These are phyloP conservation scores for Tribolium madens DNA, from an alignment of 1,140 invertebrate genomes.

Conservation along the genomic window DNA sequence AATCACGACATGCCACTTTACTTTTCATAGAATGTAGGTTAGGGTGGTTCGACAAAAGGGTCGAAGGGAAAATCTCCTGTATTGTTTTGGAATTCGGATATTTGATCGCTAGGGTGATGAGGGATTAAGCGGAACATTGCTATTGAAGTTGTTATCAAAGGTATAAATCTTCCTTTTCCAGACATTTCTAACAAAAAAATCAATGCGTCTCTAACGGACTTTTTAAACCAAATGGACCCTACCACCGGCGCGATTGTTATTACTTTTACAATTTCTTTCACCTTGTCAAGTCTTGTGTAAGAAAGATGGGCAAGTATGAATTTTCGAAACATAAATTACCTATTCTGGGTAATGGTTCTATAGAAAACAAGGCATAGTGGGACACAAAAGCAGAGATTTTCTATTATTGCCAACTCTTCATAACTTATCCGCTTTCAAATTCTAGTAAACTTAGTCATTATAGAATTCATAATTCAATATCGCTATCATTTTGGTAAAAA, in stretches of 20 bases:
- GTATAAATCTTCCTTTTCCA: constrained; percentile 34
- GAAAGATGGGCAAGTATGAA: constrained; percentile 7
- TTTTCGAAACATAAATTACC: constrained; percentile 20
- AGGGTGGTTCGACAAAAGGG: constrained; percentile 40
- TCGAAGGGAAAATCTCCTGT: constrained; percentile 12
- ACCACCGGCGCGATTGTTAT: constrained; percentile 1
- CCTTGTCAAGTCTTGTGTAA: constrained; percentile 22
- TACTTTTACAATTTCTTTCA: constrained; percentile 24
- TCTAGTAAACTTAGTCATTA: neutral
- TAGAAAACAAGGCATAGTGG: neutral
- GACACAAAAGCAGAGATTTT: neutral
- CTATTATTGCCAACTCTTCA: neutral
- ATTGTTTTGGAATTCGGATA: constrained; percentile 35
- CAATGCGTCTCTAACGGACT: constrained; percentile 19
- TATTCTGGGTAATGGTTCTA: neutral
- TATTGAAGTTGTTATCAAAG: constrained; percentile 26
- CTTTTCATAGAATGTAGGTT: constrained; percentile 55
- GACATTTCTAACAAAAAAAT: constrained; percentile 26
- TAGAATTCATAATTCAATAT: neutral
- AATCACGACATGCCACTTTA: constrained; percentile 61
- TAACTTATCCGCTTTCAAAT: neutral
- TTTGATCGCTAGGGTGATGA: constrained; percentile 24
- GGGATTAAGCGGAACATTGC: constrained; percentile 33
- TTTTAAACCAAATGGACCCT: constrained; percentile 23
- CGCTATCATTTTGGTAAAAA: neutral